Conservation (phyloP, 1,140 invertebrate genomes). For the Druon quercuslanigerum region DNA sequence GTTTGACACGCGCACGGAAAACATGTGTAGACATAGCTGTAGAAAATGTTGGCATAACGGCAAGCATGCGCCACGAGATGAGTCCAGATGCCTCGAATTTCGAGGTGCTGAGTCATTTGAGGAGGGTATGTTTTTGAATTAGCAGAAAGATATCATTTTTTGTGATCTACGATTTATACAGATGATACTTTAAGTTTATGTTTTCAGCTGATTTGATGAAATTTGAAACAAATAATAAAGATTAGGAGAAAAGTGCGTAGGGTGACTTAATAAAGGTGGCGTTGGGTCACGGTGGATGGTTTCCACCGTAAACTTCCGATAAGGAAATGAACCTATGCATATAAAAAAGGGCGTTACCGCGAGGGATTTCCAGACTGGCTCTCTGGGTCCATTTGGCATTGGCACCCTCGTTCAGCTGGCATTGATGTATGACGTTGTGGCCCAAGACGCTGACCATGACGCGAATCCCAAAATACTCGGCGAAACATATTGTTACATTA, state of each 20-base stretch:
- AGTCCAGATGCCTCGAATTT: slow-evolving; percentile 16
- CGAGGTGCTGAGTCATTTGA: slow-evolving; percentile 5
- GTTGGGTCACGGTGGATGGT: neutral
- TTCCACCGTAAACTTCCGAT: slow-evolving; percentile 57
- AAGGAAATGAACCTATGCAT: slow-evolving; percentile 75
- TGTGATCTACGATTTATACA: neutral
- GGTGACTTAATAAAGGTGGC: slow-evolving; percentile 7
- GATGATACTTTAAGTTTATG: too few relatives aligned
- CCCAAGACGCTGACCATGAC: slow-evolving; percentile 50
- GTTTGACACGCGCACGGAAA: neutral
- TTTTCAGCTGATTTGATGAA: neutral
- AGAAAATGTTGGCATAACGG: slow-evolving; percentile 11
- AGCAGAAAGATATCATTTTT: neutral
- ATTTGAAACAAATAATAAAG: neutral
- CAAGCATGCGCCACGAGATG: neutral
- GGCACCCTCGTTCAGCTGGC: slow-evolving; percentile 52
- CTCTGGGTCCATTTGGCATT: slow-evolving; percentile 62
- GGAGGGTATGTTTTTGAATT: neutral
- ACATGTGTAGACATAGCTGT: slow-evolving; percentile 1
- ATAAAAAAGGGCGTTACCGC: slow-evolving; percentile 65
- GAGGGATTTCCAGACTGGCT: slow-evolving; percentile 55
- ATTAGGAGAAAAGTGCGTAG: neutral
- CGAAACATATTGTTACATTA: slow-evolving; percentile 14
- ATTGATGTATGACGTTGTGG: slow-evolving; percentile 66
- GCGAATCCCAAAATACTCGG: slow-evolving; percentile 12